These are phyloP conservation scores for Amphiprion percula DNA, from an alignment of 2,113 vertebrate species.

Conservation along the genomic window DNA sequence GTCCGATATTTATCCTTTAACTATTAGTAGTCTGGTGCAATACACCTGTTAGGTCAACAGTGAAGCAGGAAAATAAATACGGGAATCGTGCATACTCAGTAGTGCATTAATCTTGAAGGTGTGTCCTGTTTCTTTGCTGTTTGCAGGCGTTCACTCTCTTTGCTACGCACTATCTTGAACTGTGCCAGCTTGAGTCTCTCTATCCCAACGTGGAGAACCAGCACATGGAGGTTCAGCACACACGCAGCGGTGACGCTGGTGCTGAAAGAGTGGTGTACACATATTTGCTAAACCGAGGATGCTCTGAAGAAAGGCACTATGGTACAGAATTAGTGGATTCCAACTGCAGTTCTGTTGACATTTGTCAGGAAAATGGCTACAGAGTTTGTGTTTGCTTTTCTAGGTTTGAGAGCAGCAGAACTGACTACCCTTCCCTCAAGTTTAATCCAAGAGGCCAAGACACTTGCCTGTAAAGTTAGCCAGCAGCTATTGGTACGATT, in stretches of 20 bases:
- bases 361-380: background rate
- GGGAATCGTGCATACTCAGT: background rate
- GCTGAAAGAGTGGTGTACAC: constrained; percentile 90
- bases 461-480: constrained; percentile 86
- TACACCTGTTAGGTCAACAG: constrained; percentile 40
- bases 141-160: constrained; percentile 94
- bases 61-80: constrained; percentile 12
- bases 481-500: constrained; percentile 89
- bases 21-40: background rate
- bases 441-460: constrained; percentile 90
- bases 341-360: background rate
- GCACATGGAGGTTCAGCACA: constrained; percentile 95
- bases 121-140: constrained; percentile 36
- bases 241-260: constrained; percentile 81
- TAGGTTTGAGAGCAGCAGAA: constrained; percentile 94
- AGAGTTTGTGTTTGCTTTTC: constrained; percentile 26
- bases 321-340: constrained; percentile 80
- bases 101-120: constrained; percentile 10
- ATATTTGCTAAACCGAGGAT: constrained; percentile 90
- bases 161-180: constrained; percentile 95
- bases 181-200: constrained; percentile 91
- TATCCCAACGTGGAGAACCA: constrained; percentile 96
- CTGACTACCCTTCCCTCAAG: constrained; percentile 89
- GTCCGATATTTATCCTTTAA: background rate
- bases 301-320: constrained; percentile 93